These are phyloP conservation scores for Calcarius lapponicus DNA, from an alignment of 2,797 vertebrate genomes.

Conservation along the genomic window DNA sequence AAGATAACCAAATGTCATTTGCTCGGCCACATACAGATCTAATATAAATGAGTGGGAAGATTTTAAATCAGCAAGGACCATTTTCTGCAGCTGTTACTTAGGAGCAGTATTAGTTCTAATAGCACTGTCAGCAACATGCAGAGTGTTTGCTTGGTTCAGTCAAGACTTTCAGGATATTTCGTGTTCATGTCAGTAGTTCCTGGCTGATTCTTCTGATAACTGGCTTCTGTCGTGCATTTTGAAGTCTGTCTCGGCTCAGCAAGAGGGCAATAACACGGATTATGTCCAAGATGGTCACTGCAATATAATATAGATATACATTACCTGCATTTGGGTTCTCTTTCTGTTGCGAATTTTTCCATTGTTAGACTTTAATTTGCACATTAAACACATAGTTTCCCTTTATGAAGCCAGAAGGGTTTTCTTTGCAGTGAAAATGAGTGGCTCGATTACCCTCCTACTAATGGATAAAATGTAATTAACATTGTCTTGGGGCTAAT, in stretches of 20 bases:
- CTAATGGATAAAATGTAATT: conserved; percentile 90
- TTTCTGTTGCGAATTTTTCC: conserved; percentile 1
- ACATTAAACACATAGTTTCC: conserved; percentile 64
- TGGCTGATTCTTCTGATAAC: not conserved
- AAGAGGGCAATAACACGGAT: not conserved
- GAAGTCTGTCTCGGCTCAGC: not conserved
- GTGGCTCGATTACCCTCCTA: conserved; percentile 75
- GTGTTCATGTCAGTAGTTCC: not conserved
- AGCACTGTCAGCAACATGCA: not conserved
- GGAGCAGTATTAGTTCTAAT: not conserved
- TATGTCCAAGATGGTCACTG: not conserved
- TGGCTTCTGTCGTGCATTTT: not conserved
- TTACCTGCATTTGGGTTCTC: not conserved
- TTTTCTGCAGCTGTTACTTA: not conserved
- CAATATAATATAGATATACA: not conserved
- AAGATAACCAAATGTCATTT: not conserved
- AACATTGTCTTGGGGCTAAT: conserved; percentile 92
- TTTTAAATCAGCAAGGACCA: not conserved
- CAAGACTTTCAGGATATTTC: not conserved
- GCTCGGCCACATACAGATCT: not conserved
- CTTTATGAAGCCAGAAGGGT: conserved; percentile 74
- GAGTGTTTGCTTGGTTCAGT: not conserved
- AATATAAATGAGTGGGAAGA: not conserved
- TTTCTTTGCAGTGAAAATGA: conserved; percentile 76
- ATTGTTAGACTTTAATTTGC: conserved; percentile 65